Evolutionary conservation across 2,888 invertebrate species (phyloP).

Genomic region (Torymus auratus): DNA sequence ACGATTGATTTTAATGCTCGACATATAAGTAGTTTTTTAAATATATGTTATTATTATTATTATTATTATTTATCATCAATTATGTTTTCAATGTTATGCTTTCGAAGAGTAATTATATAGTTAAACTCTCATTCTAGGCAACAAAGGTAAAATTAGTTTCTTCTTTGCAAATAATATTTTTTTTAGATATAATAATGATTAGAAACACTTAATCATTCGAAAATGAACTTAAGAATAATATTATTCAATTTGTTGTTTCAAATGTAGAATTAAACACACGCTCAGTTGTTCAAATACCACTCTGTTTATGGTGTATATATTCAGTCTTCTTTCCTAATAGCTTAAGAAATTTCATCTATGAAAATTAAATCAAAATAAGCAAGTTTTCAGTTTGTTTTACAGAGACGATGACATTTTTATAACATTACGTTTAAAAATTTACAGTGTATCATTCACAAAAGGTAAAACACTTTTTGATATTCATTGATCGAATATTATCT

Average conservation of each 20-base stretch:
- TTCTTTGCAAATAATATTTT: too few species aligned
- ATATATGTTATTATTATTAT: background rate
- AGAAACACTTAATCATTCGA: too few species aligned
- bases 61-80: background rate
- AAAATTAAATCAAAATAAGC: constrained; percentile 8
- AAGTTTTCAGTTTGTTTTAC: too few species aligned
- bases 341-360: constrained; percentile 11
- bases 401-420: background rate
- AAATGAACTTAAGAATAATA: too few species aligned
- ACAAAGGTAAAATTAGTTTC: too few species aligned
- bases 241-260: too few species aligned
- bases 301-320: constrained; percentile 34
- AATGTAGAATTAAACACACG: too few species aligned
- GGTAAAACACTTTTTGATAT: background rate
- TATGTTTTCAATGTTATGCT: too few species aligned
- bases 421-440: background rate
- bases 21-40: background rate
- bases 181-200: too few species aligned
- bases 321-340: constrained; percentile 40
- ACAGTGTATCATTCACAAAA: background rate
- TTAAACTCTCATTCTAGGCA: too few species aligned
- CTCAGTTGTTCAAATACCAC: constrained; percentile 62
- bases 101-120: too few species aligned
- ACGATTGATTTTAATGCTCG: background rate
- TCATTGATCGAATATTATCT: background rate